Evolutionary conservation across 2,888 invertebrate genomes (phyloP).

Genomic region (Drosophila pseudotalamancana): DNA sequence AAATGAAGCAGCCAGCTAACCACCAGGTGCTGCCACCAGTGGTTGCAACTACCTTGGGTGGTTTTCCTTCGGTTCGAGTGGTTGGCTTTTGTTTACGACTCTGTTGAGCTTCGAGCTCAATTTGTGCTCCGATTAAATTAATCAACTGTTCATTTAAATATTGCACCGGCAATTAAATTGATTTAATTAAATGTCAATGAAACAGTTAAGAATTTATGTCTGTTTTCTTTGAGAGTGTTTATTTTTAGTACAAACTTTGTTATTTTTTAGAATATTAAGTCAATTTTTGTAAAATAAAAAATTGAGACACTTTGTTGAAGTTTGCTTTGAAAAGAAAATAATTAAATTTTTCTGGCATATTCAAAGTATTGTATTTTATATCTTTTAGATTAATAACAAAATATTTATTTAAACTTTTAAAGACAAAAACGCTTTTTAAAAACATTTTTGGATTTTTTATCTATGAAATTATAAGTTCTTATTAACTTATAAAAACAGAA

Average conservation of each 20-base stretch:
- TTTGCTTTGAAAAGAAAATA: no score
- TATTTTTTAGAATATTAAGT: no score
- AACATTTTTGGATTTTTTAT: no score
- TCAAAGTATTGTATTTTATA: no score
- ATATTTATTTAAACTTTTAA: not conserved
- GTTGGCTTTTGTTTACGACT: slow-evolving; percentile 37
- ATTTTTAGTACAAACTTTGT: no score
- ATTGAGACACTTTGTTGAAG: no score
- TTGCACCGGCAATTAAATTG: not conserved
- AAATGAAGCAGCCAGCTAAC: slow-evolving; percentile 11
- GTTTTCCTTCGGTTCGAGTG: slow-evolving; percentile 2
- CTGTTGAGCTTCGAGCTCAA: slow-evolving; percentile 19
- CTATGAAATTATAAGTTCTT: no score
- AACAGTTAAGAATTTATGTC: not conserved
- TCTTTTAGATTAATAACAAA: no score
- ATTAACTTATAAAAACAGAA: no score
- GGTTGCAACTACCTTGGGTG: slow-evolving; percentile 16
- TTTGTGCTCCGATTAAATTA: slow-evolving; percentile 22
- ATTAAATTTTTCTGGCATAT: no score
- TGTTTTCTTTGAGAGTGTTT: not conserved
- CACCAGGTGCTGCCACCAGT: slow-evolving; percentile 23
- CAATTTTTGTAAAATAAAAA: no score
- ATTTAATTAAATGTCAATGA: not conserved
- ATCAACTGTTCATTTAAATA: slow-evolving; percentile 13
- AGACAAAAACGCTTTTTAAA: no score